These are phyloP conservation scores for Napeogenes inachia DNA, from an alignment of 2,888 invertebrate genomes.

Conservation along the genomic window DNA sequence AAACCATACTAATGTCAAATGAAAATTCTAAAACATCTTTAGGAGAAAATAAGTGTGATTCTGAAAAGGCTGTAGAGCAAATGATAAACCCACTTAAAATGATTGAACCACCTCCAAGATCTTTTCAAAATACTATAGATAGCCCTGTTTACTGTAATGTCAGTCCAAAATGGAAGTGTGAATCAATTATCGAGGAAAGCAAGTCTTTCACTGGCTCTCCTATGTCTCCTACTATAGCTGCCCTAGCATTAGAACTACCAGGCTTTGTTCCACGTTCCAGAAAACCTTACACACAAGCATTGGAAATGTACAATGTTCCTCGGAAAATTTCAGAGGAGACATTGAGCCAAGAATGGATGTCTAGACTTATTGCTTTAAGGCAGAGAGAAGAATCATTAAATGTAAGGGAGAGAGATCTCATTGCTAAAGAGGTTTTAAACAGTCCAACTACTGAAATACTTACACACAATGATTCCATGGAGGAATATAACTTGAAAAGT, in stretches of 20 bases:
- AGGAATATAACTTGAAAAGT: conserved; percentile 36
- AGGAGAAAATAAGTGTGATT: conserved; percentile 64
- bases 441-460: conserved; percentile 58
- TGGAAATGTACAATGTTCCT: conserved; percentile 54
- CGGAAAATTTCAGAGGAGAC: conserved; percentile 74
- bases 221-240: conserved; percentile 66
- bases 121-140: conserved; percentile 41
- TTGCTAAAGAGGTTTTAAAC: conserved; percentile 64
- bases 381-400: conserved; percentile 73
- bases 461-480: conserved; percentile 39
- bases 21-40: conserved; percentile 40
- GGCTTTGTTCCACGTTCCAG: conserved; percentile 67
- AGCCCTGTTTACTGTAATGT: conserved; percentile 66
- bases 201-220: conserved; percentile 38
- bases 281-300: conserved; percentile 48
- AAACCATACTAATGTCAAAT: conserved; percentile 49
- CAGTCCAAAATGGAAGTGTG: conserved; percentile 42
- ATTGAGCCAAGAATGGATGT: conserved; percentile 77
- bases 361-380: conserved; percentile 70
- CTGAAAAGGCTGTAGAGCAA: conserved; percentile 63
- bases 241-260: conserved; percentile 68
- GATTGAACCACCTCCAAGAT: conserved; percentile 56
- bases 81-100: conserved; percentile 32
- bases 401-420: conserved; percentile 67
- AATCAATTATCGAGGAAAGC: conserved; percentile 36